Evolutionary conservation across 2,888 invertebrate species (phyloP).

Genomic region (Ornithoptera priamus): DNA sequence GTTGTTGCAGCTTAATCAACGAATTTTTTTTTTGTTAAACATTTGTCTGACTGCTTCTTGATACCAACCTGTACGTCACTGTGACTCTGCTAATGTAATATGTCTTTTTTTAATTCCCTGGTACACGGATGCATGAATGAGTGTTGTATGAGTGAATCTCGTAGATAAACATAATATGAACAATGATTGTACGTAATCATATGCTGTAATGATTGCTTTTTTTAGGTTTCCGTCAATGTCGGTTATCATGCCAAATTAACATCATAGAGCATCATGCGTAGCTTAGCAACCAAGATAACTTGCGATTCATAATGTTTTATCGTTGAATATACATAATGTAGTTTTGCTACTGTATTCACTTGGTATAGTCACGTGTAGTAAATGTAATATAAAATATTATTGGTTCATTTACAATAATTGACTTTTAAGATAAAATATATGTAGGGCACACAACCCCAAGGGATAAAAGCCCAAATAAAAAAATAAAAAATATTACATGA

Average conservation of each 20-base stretch:
- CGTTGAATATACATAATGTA: not conserved
- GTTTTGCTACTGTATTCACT: not conserved
- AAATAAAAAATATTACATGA: not conserved
- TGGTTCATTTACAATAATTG: no score
- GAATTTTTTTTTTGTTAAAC: no score
- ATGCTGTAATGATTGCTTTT: not conserved
- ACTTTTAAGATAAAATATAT: no score
- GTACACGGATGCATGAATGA: conserved; percentile 15
- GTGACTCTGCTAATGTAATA: not conserved
- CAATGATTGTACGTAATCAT: not conserved
- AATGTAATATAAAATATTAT: not conserved
- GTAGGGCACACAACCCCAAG: no score
- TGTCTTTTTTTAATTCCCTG: conserved; percentile 7
- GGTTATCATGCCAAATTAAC: not conserved
- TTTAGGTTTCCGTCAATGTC: not conserved
- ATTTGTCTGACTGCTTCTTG: conserved; percentile 17
- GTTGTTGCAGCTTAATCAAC: no score
- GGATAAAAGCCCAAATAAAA: no score
- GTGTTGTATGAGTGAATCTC: not conserved
- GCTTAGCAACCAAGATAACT: not conserved
- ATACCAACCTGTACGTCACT: conserved; percentile 18
- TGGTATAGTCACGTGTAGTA: not conserved
- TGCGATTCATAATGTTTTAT: not conserved
- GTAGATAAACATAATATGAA: not conserved
- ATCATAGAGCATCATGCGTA: not conserved